phyloP scores from a whole-genome alignment of 2,888 invertebrate genomes.

The Himalopsyche tibetana region DNA sequence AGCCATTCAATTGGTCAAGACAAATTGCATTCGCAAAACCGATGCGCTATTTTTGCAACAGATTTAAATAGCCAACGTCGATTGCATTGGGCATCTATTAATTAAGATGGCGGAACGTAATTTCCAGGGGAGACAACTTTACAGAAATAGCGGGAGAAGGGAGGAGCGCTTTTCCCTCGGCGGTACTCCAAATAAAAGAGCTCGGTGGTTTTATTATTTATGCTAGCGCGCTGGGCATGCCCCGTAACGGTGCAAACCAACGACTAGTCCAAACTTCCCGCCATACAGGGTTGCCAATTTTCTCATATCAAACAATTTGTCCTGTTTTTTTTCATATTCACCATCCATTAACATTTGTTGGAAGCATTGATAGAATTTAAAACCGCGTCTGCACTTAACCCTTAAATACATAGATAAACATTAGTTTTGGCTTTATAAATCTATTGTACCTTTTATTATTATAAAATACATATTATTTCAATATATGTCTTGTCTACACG shows the following conservation, averaged over 20 bases:
- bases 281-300: background rate
- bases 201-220: slow-evolving; percentile 52
- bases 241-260: slow-evolving; percentile 24
- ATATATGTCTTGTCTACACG: too few species aligned
- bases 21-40: background rate
- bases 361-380: too few species aligned
- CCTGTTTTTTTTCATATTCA: background rate
- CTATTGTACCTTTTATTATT: too few species aligned
- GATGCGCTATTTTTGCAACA: background rate
- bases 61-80: background rate
- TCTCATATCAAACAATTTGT: background rate
- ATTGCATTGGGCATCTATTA: slow-evolving; percentile 22
- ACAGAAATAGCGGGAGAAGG: background rate
- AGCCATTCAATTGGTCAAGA: background rate
- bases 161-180: slow-evolving; percentile 11
- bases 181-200: slow-evolving; percentile 50
- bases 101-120: slow-evolving; percentile 21
- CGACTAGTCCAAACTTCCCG: slow-evolving; percentile 42
- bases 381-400: too few species aligned
- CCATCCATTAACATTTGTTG: too few species aligned
- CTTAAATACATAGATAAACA: too few species aligned
- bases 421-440: too few species aligned
- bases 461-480: too few species aligned
- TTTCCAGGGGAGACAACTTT: background rate
- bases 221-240: background rate